Base-by-base conservation (phyloP, 2,797 vertebrate genomes). In the Notolabrus celidotus region DNA sequence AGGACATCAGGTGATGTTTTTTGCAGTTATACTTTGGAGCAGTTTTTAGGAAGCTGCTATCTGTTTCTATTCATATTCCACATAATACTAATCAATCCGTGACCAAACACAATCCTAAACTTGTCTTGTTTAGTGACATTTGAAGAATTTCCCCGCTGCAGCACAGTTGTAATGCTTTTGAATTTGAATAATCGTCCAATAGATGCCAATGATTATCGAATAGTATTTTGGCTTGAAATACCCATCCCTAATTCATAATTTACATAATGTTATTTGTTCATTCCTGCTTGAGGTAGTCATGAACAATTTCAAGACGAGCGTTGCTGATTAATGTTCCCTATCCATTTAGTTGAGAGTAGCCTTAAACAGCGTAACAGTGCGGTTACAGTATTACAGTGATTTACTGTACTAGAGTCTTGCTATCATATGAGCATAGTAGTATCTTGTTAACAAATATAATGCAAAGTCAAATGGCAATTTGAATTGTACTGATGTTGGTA, bases 161-260 rank as follows among this genome's bases (percentile, higher is more conserved):
- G 17, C 15, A 23, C 1, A 4, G 33, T 17, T 10, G 27, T 29
- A 25, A n/a, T 36, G 36, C 34, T 36, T 36, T 12, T 36, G 8
- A 23, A 3, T 16, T 16, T 14, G n/a, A n/a, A n/a, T n/a, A n/a
- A n/a, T n/a, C n/a, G n/a, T n/a, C n/a, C n/a, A n/a, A n/a, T n/a
- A n/a, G n/a, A n/a, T n/a, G n/a, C n/a, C n/a, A n/a, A n/a, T n/a
- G n/a, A n/a, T n/a, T n/a, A n/a, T n/a, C n/a, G n/a, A n/a, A n/a
- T n/a, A n/a, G n/a, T n/a, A n/a, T n/a, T n/a, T n/a, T n/a, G n/a
- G n/a, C n/a, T n/a, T n/a, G n/a, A n/a, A n/a, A n/a, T n/a, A n/a
- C n/a, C n/a, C n/a, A n/a, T n/a, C n/a, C n/a, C n/a, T n/a, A 36
- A 38, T 55, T 39, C 34, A 7, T 10, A 38, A 47, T 50, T 62